A percentile compares a stretch with the other conserved stretches of the same genome.
Conservation (phyloP, 2,797 vertebrate species). For the Gallinago solitaria region DNA sequence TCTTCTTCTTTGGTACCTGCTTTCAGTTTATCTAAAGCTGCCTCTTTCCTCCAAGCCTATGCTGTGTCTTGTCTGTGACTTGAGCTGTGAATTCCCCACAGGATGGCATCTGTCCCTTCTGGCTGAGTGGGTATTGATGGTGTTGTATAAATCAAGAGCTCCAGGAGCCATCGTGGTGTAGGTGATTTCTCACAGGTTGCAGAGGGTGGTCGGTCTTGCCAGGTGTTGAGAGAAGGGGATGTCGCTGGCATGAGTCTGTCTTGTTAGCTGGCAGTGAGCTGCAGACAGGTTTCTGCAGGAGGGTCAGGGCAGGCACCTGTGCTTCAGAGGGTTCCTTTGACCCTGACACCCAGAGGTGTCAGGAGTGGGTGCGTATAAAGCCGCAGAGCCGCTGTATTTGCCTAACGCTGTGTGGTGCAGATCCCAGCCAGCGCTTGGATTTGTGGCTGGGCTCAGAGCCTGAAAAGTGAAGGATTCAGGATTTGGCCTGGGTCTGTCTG, state of each 20-base stretch:
- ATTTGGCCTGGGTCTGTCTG: constrained; percentile 1
- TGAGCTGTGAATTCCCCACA: neutral
- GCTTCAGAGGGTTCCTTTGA: neutral
- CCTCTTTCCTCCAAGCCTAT: neutral
- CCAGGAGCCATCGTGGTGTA: neutral
- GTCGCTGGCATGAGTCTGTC: neutral
- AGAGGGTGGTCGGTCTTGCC: neutral
- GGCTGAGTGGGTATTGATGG: neutral
- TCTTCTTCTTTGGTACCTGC: neutral
- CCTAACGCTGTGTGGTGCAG: neutral
- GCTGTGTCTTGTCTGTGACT: neutral
- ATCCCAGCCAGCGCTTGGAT: neutral
- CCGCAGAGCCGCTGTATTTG: neutral
- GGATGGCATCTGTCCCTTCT: neutral
- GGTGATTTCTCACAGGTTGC: neutral
- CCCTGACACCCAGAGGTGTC: neutral
- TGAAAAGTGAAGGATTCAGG: neutral
- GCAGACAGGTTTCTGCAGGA: neutral
- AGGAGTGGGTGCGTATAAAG: neutral
- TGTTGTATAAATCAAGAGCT: neutral
- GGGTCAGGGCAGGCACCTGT: neutral
- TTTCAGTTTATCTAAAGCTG: neutral
- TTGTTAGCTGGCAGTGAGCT: neutral
- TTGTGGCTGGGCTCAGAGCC: constrained; percentile 26
- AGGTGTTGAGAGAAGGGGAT: neutral